These are phyloP conservation scores for Laodelphax striatellus DNA, from an alignment of 1,140 invertebrate species.

Conservation along the genomic window DNA sequence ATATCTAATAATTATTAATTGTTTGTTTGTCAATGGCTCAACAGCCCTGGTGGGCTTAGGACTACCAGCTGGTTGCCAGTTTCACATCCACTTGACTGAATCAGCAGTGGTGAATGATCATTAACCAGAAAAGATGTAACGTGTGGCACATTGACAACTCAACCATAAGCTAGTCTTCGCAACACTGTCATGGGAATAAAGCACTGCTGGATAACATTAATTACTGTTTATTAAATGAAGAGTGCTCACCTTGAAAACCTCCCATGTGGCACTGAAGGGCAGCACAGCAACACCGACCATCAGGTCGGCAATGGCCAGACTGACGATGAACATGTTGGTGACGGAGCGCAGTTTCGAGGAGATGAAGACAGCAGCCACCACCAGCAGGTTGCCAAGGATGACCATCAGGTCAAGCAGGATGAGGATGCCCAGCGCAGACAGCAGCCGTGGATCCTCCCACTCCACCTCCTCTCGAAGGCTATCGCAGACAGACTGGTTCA, in stretches of 20 bases:
- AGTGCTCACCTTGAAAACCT: conserved; percentile 73
- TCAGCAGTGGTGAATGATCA: too few species aligned
- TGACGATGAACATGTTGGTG: conserved; percentile 92
- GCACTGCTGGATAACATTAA: too few species aligned
- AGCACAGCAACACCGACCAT: conserved; percentile 83
- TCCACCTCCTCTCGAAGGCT: conserved; percentile 44
- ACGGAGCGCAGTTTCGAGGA: conserved; percentile 78
- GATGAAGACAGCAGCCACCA: conserved; percentile 83
- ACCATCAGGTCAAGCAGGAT: conserved; percentile 76
- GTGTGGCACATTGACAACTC: too few species aligned
- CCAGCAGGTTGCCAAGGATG: conserved; percentile 77
- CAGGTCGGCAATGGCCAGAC: conserved; percentile 83
- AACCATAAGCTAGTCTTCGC: too few species aligned
- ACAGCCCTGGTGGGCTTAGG: too few species aligned
- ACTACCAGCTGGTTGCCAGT: too few species aligned
- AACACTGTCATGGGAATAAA: too few species aligned
- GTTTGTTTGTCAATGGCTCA: too few species aligned
- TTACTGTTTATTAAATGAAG: too few species aligned
- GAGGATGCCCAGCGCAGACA: conserved; percentile 62
- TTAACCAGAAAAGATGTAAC: too few species aligned
- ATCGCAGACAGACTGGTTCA: conserved; percentile 8
- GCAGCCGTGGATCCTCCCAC: conserved; percentile 60
- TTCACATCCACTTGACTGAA: too few species aligned
- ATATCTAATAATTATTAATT: too few species aligned
- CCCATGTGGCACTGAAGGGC: conserved; percentile 78